A percentile compares a stretch with the other conserved stretches of the same genome.
Evolutionary conservation across 2,888 invertebrate genomes (phyloP).

Genomic region (Sceliomorpha sp.): DNA sequence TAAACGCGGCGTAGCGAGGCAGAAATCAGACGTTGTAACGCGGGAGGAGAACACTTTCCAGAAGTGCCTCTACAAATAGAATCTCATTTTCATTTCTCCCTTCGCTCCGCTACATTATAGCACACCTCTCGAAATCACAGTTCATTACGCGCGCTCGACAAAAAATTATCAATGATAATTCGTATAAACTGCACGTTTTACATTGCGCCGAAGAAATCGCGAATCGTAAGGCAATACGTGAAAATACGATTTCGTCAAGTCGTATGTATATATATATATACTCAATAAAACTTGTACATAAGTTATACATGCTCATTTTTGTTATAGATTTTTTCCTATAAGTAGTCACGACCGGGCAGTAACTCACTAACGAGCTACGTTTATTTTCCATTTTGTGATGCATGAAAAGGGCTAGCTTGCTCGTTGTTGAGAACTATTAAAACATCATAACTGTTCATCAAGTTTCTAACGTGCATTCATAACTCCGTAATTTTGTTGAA

Average conservation of each 20-base stretch:
- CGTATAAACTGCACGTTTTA: no score
- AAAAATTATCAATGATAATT: no score
- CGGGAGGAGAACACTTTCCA: slow-evolving; percentile 31
- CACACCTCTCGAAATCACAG: no score
- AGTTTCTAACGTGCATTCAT: slow-evolving; percentile 4
- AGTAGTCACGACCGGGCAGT: slow-evolving; percentile 47
- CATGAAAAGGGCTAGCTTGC: slow-evolving; percentile 25
- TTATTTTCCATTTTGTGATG: slow-evolving; percentile 39
- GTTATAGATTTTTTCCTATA: slow-evolving; percentile 19
- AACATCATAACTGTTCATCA: slow-evolving; percentile 22
- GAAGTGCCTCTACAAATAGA: slow-evolving; percentile 32
- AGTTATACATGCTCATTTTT: slow-evolving; percentile 8
- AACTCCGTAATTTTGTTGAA: slow-evolving; percentile 3
- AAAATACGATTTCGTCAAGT: no score
- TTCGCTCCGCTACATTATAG: background rate
- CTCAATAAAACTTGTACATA: no score
- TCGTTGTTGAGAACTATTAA: slow-evolving; percentile 15
- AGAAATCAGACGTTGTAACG: slow-evolving; percentile 16
- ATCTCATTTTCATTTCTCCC: slow-evolving; percentile 34
- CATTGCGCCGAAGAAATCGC: background rate
- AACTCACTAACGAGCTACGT: slow-evolving; percentile 43
- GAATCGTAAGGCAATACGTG: no score
- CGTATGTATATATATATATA: no score
- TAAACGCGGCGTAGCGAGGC: slow-evolving; percentile 35
- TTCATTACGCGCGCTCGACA: no score